These are phyloP conservation scores for Seriola dumerili DNA, from an alignment of 2,113 vertebrate genomes.

Conservation along the genomic window DNA sequence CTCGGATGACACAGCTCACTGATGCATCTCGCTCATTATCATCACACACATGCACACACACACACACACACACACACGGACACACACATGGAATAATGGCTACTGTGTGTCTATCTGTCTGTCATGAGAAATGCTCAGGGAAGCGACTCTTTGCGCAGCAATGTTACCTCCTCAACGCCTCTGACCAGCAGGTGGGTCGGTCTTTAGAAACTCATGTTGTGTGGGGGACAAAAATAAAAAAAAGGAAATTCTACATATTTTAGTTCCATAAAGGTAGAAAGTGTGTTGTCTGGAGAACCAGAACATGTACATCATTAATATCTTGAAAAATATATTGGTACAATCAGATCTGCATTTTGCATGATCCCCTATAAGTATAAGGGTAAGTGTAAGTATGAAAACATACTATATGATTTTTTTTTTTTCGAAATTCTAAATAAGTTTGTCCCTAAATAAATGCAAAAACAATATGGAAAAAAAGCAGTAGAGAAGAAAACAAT, in stretches of 20 bases:
- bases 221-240: neutral
- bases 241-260: neutral
- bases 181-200: conserved; percentile 1
- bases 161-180: conserved; percentile 3
- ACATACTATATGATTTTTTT: neutral
- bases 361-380: too few species aligned
- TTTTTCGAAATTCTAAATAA: too few species aligned
- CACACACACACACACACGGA: conserved; percentile 37
- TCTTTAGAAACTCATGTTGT: neutral
- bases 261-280: neutral
- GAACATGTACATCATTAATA: neutral
- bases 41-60: conserved; percentile 82
- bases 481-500: too few species aligned
- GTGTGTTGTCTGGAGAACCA: too few species aligned
- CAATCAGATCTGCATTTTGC: neutral
- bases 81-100: conserved; percentile 22
- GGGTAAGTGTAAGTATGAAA: neutral
- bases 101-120: conserved; percentile 81
- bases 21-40: conserved; percentile 94
- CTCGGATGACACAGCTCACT: conserved; percentile 91
- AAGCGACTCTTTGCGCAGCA: neutral
- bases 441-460: too few species aligned
- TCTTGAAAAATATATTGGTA: neutral
- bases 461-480: too few species aligned
- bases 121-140: conserved; percentile 32